Evolutionary conservation across 2,888 invertebrate genomes (phyloP).

Genomic region (Bimastos eiseni): DNA sequence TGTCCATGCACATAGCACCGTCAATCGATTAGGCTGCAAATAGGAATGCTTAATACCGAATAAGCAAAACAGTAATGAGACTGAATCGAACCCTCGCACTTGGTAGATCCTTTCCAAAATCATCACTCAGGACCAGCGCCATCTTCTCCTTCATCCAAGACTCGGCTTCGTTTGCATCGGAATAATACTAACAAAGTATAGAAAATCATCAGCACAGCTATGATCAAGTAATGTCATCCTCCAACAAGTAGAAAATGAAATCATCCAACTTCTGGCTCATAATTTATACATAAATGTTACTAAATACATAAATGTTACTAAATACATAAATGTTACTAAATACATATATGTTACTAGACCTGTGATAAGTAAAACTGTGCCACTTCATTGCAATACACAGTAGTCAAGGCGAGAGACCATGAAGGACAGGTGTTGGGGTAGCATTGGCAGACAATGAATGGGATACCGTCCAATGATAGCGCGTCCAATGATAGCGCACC

Average conservation of each 20-base stretch:
- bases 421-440: no score
- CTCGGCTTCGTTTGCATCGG: slow-evolving; percentile 95
- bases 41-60: no score
- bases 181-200: slow-evolving; percentile 73
- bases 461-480: no score
- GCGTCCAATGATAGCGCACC: no score
- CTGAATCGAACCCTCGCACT: slow-evolving; percentile 72
- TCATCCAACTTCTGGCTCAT: no score
- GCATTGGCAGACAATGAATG: no score
- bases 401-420: no score
- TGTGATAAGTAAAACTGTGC: neutral
- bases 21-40: no score
- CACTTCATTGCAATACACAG: neutral
- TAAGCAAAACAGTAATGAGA: neutral
- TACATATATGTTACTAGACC: neutral
- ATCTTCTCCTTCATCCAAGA: slow-evolving; percentile 96
- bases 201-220: neutral
- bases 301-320: neutral
- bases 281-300: no score
- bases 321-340: neutral
- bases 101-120: slow-evolving; percentile 89
- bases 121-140: slow-evolving; percentile 83
- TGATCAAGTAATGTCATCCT: neutral
- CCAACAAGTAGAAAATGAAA: no score
- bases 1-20: no score